Base-by-base conservation (phyloP, 2,888 invertebrate species). In the Synanthedon andrenaeformis region DNA sequence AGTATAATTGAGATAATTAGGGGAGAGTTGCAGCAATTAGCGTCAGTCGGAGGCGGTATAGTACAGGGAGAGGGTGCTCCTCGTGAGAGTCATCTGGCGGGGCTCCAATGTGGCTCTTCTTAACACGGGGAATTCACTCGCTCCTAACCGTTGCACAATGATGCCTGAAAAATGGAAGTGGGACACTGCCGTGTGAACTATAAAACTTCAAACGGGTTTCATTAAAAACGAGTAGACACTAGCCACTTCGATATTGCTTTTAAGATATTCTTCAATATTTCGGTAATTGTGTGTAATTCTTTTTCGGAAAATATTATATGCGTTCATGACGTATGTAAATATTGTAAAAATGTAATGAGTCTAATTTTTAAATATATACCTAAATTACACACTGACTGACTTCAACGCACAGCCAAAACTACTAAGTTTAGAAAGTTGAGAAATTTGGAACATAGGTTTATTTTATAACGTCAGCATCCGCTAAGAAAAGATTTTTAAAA, bases 21-120 rank as follows among this genome's bases (percentile, higher is more conserved):
- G 72, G 72, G 74, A 75, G 76, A 81, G 78, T 78, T 82, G 78
- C 71, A 82, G 84, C 84, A 86, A 84, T 86, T 86, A 86, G 79
- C 72, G 82, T 73, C 76, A 74, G 76, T 70, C 62, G 70, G 73
- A 73, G 67, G 72, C 65, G 63, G 60, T 59, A 59, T 70, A 78
- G 60, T 59, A 59, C 70, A 78, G 80, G 74, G 80, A 74, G 67
- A 79, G 80, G 74, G 81, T 75, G 67, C 82, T 81, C 65, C 69
- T 69, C 71, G 67, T 69, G 71, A 80, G 82, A 72, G 79, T 73
- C 76, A 81, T 79, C 85, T 86, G 86, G 86, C 86, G 72, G 63
- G 63, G 62, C 73, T 84, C 85, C 86, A 86, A 79, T 69, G 75
- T 66, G 67, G 66, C 72, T 66, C 80, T 77, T 68, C 75, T 79